These are phyloP conservation scores for Cinclus mexicanus DNA, from an alignment of 2,113 vertebrate species.

Conservation along the genomic window DNA sequence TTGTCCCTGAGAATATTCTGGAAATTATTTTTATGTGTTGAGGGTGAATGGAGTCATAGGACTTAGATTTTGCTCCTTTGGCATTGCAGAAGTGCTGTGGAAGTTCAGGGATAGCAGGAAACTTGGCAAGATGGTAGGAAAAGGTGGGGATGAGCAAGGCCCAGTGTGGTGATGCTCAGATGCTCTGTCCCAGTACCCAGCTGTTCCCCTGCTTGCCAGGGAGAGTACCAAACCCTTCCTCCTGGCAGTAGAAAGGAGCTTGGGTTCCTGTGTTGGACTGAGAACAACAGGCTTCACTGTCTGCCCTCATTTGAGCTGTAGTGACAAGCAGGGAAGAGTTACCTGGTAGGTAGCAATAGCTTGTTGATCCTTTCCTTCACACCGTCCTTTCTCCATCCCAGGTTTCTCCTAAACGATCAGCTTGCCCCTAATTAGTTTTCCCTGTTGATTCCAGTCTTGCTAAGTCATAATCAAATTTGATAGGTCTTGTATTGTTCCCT, in stretches of 20 bases:
- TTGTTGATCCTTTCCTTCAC: background rate
- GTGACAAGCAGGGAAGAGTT: rapidly evolving
- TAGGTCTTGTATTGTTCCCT: background rate
- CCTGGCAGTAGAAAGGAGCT: background rate
- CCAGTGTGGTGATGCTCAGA: background rate
- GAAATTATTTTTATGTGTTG: background rate
- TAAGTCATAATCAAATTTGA: background rate
- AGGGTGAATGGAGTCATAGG: background rate
- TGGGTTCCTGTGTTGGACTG: background rate
- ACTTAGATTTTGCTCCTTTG: background rate
- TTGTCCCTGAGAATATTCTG: background rate
- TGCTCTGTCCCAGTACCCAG: background rate
- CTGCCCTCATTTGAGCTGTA: background rate
- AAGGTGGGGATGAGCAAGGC: background rate
- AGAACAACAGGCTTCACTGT: background rate
- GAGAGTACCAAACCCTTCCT: background rate
- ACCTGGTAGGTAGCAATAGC: background rate
- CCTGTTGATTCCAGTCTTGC: background rate
- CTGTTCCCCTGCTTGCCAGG: background rate
- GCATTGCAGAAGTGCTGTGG: background rate
- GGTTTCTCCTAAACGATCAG: background rate
- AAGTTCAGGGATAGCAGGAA: background rate
- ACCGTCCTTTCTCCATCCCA: background rate
- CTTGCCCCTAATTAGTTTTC: background rate
- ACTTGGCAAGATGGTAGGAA: background rate